A percentile compares a stretch with the other conserved stretches of the same genome.
These are phyloP conservation scores for Zeus faber DNA, from an alignment of 2,113 vertebrate genomes.

Conservation along the genomic window DNA sequence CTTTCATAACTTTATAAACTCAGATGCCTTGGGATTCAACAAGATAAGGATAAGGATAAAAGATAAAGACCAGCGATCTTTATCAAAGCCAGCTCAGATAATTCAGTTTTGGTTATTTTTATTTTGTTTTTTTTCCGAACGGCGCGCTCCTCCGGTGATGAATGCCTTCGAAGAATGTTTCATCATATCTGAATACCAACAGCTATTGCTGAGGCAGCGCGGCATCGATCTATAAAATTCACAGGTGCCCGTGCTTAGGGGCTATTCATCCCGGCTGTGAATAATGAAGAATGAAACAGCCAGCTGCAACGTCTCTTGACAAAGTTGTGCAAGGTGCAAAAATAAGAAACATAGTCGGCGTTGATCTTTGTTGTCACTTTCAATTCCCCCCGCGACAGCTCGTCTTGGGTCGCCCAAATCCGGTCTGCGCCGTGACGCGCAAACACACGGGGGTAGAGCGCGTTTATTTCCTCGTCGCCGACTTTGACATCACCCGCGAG, in stretches of 20 bases:
- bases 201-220: conserved; percentile 47
- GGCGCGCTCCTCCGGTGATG: conserved; percentile 4
- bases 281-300: conserved; percentile 65
- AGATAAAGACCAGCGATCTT: conserved; percentile 25
- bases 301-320: conserved; percentile 60
- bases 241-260: conserved; percentile 60
- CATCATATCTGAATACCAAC: conserved; percentile 54
- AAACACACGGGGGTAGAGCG: too few relatives aligned
- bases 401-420: conserved; percentile 50
- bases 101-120: conserved; percentile 24
- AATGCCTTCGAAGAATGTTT: conserved; percentile 36
- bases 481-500: too few relatives aligned
- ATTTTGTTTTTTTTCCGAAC: not conserved
- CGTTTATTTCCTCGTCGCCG: too few relatives aligned
- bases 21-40: conserved; percentile 7
- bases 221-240: conserved; percentile 38
- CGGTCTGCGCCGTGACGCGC: too few relatives aligned
- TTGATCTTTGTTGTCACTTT: conserved; percentile 55
- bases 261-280: conserved; percentile 65
- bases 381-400: conserved; percentile 20
- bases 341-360: conserved; percentile 23
- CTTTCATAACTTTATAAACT: conserved; percentile 14
- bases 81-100: conserved; percentile 39
- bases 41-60: too few relatives aligned
- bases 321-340: conserved; percentile 37